Percentiles rank a stretch among this genome's conserved stretches.
Conservation (phyloP, 2,797 vertebrate species). For the Enteromius fasciolatus region DNA sequence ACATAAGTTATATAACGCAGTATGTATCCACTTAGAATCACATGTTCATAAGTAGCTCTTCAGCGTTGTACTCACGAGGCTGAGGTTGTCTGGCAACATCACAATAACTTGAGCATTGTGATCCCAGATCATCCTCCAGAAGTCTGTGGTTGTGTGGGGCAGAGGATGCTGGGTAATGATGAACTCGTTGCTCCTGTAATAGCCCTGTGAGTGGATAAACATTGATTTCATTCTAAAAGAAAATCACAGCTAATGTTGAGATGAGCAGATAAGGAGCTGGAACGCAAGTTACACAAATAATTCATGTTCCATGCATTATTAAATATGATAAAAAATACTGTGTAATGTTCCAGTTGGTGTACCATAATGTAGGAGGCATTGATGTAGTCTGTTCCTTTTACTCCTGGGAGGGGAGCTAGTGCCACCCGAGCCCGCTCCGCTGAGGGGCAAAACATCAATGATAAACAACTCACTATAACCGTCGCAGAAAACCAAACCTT, state of each 20-base stretch:
- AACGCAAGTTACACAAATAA: neutral
- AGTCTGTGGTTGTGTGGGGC: conserved; percentile 97
- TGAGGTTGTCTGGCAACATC: conserved; percentile 98
- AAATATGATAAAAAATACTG: conserved; percentile 12
- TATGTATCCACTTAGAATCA: neutral
- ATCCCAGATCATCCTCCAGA: conserved; percentile 99
- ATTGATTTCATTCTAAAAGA: conserved; percentile 11
- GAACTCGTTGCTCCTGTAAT: conserved; percentile 98
- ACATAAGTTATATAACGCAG: neutral
- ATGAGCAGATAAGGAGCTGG: neutral
- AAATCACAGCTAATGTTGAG: neutral
- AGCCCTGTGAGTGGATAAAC: conserved; percentile 81
- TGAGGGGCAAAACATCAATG: conserved; percentile 62
- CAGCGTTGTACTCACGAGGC: conserved; percentile 83
- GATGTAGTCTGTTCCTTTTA: conserved; percentile 99
- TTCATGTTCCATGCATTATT: conserved; percentile 26
- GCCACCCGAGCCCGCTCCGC: conserved; percentile 96
- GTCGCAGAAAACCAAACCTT: neutral
- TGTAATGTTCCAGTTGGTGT: conserved; percentile 52
- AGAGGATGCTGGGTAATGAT: conserved; percentile 98
- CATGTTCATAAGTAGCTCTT: conserved; percentile 20
- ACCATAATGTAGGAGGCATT: conserved; percentile 99
- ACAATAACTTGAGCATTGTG: conserved; percentile 98
- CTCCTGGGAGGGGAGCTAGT: conserved; percentile 93
- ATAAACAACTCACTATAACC: conserved; percentile 18